These are phyloP conservation scores for Argynnis bischoffii DNA, from an alignment of 2,888 invertebrate species.

Conservation along the genomic window DNA sequence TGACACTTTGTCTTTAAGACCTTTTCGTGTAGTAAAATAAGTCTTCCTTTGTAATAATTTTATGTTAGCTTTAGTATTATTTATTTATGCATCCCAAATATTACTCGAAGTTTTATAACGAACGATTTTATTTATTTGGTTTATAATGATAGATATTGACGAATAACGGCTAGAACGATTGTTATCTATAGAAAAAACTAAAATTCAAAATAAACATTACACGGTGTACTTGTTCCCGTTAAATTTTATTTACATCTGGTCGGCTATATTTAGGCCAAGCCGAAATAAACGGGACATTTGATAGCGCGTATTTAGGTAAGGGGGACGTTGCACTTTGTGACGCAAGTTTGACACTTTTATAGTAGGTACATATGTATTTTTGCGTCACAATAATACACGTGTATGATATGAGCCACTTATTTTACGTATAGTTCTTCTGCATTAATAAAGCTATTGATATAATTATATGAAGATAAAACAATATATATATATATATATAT, in stretches of 20 bases:
- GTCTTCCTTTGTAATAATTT: too few species aligned
- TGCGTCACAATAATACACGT: not conserved
- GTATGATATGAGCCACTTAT: too few species aligned
- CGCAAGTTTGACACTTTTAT: conserved; percentile 16
- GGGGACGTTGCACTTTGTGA: conserved; percentile 18
- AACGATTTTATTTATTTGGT: too few species aligned
- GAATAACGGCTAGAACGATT: not conserved
- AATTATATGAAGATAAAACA: too few species aligned
- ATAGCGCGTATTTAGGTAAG: conserved; percentile 17
- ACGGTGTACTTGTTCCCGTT: not conserved
- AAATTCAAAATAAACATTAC: not conserved
- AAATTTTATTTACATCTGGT: not conserved
- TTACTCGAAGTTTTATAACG: too few species aligned
- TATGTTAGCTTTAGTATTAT: too few species aligned
- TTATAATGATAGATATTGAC: not conserved
- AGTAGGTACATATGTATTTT: not conserved
- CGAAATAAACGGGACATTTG: conserved; percentile 5
- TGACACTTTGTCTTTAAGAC: too few species aligned
- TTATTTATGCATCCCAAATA: too few species aligned
- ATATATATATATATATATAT: too few species aligned
- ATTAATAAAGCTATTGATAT: too few species aligned
- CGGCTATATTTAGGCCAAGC: conserved; percentile 1
- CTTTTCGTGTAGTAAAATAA: too few species aligned
- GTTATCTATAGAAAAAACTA: not conserved
- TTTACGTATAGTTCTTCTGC: too few species aligned